A percentile compares a stretch with the other conserved stretches of the same genome.
Conservation (phyloP, 2,797 vertebrate genomes). For the Sebastes matsubarae region DNA sequence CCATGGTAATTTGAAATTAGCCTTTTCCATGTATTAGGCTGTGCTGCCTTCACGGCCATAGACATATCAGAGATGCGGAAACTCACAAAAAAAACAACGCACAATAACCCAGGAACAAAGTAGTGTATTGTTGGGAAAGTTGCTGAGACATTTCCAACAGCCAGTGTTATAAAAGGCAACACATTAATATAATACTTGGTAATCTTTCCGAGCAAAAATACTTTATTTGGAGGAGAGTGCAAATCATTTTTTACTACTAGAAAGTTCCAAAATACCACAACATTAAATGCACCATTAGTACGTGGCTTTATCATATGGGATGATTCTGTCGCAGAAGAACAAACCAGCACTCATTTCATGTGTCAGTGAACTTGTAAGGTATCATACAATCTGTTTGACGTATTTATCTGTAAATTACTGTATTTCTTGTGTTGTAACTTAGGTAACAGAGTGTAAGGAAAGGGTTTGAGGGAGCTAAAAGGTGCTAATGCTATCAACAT, state of each 20-base stretch:
- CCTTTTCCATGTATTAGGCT: not conserved
- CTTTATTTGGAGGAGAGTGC: not conserved
- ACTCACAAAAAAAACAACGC: fast-evolving
- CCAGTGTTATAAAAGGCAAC: not conserved
- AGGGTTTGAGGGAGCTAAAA: not conserved
- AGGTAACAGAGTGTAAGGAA: no score
- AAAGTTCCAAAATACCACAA: not conserved
- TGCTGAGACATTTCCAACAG: not conserved
- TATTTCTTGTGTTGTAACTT: not conserved
- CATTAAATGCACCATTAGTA: not conserved
- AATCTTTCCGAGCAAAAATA: fast-evolving
- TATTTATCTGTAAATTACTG: not conserved
- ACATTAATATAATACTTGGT: not conserved
- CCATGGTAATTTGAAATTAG: not conserved
- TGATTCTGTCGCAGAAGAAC: not conserved
- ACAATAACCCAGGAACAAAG: no score
- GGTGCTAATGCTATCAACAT: conserved; percentile 1
- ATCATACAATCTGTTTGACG: no score
- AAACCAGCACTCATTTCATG: not conserved
- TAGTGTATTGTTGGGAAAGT: no score
- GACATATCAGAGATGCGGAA: not conserved
- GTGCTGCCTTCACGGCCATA: conserved; percentile 4
- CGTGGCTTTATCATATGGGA: not conserved
- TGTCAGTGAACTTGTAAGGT: not conserved
- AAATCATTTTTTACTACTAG: not conserved